Conservation (phyloP, 2,797 vertebrate species). For the Pogonophryne albipinna region DNA sequence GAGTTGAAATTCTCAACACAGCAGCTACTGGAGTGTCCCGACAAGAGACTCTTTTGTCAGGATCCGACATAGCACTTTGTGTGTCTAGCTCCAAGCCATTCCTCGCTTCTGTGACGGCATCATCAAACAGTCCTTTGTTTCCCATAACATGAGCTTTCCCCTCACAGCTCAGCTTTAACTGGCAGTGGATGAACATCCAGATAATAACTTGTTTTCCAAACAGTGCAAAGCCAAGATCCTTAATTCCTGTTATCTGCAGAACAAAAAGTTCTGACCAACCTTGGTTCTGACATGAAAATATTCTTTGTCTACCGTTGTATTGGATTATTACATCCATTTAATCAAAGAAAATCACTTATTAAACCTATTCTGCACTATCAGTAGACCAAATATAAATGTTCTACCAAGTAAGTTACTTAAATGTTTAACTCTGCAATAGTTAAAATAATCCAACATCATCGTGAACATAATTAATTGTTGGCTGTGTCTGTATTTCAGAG, state of each 20-base stretch:
- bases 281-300: background rate
- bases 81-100: background rate
- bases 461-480: background rate
- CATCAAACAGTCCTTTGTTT: conserved; percentile 56
- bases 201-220: background rate
- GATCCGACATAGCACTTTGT: conserved; percentile 7
- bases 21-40: background rate
- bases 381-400: background rate
- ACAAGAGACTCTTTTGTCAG: conserved; percentile 48
- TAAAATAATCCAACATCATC: background rate
- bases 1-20: background rate
- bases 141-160: conserved; percentile 15
- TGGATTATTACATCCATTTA: no score
- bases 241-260: no score
- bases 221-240: background rate
- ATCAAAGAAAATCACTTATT: no score
- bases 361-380: background rate
- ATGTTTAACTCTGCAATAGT: background rate
- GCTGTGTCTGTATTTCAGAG: background rate
- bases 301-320: background rate
- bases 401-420: background rate
- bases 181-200: conserved; percentile 22
- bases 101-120: conserved; percentile 4
- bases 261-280: no score
- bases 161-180: conserved; percentile 15